A percentile compares a stretch with the other conserved stretches of the same genome.
These are phyloP conservation scores for Ara ararauna DNA, from an alignment of 2,797 vertebrate genomes.

Conservation along the genomic window DNA sequence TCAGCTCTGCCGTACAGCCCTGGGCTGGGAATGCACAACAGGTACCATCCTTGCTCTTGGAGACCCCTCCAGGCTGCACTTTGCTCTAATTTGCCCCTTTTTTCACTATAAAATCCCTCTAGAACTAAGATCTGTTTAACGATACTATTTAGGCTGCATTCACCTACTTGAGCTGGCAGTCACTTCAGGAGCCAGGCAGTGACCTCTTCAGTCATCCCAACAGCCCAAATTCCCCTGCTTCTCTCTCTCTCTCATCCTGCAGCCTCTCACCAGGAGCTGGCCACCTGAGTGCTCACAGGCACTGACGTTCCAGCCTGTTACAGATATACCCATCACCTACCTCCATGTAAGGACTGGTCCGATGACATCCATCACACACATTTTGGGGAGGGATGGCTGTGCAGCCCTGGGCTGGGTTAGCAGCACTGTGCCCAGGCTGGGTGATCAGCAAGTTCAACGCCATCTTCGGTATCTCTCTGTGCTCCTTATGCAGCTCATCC, in stretches of 20 bases:
- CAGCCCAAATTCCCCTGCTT: neutral
- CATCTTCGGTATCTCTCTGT: neutral
- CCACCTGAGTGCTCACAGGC: rapidly evolving
- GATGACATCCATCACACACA: neutral
- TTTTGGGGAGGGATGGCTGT: neutral
- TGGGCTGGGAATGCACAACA: rapidly evolving
- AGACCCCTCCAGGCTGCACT: neutral
- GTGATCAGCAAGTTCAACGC: rapidly evolving
- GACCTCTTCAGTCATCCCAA: neutral
- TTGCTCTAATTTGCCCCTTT: neutral
- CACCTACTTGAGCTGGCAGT: neutral
- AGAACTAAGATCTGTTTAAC: neutral
- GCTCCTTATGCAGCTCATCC: neutral
- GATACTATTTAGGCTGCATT: neutral
- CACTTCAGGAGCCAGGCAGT: neutral
- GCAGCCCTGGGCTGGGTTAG: neutral
- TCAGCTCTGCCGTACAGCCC: rapidly evolving
- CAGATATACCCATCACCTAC: neutral
- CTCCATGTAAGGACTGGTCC: rapidly evolving
- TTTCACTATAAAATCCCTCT: neutral
- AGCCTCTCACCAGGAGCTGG: neutral
- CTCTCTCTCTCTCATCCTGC: neutral
- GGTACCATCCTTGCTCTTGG: neutral
- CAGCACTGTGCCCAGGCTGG: neutral
- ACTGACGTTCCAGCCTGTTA: rapidly evolving